Evolutionary conservation across 2,797 vertebrate species (phyloP), one percentile per base, ranked within the genome.

Genomic region (Manis crassicaudata): DNA sequence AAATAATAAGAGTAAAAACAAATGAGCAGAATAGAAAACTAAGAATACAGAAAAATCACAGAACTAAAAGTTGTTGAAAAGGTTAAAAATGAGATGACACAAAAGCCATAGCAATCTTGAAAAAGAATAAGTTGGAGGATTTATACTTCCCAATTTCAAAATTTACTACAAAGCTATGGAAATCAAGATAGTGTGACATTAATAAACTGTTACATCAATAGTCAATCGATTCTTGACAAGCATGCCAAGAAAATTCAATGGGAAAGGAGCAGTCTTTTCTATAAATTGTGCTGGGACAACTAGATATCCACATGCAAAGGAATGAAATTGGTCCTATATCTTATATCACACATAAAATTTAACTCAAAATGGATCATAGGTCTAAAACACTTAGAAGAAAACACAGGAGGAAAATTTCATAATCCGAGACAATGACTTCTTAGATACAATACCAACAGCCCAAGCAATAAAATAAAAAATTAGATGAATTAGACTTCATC

Each of bases 131-230:
- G 21, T 75, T 85, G 43, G 67, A 62, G 18, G 63, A 92, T 9
- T 88, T 85, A 62, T 40, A 80, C 43, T 89, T 94, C 7, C 63
- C 67, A 46, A n/a, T 65, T 86, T 83, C 63, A 83, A 92, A 81
- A 70, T 52, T 70, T 56, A 77, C 50, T 37, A 40, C 27, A 62
- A 70, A 85, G 23, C 18, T 52, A 37, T 13, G 62, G 68, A 90
- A 43, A 40, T 72, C 23, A 83, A 94, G 85, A 32, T 32, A 77
- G 6, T 17, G 23, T 65, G 14, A 17, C 29, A 60, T 86, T 84
- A 79, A 84, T 77, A 86, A 83, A 86, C 35, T 58, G 50, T 63
- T 76, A 80, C 21, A 85, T 70, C 32, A 76, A 68, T 29, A 32
- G 7, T 72, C 14, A 82, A 35, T 25, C 32, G 12, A 80, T 37